Evolutionary conservation across 2,888 invertebrate species (phyloP).

Genomic region (Diarsia mendica): DNA sequence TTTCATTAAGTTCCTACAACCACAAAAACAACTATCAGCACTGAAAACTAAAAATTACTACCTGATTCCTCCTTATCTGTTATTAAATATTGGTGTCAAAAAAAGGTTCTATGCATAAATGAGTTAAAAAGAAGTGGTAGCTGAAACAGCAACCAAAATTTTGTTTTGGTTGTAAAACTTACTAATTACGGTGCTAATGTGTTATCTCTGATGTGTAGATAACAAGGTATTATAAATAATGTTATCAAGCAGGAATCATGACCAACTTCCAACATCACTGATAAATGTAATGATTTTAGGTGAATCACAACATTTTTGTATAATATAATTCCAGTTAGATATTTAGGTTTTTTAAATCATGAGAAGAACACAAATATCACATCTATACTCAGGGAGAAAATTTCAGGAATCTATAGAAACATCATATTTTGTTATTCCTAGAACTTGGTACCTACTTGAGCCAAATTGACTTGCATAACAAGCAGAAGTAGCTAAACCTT

Average conservation of each 20-base stretch:
- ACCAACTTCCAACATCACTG: slow-evolving; percentile 38
- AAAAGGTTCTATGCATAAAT: no score
- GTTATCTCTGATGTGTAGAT: slow-evolving; percentile 52
- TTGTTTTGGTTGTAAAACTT: neutral
- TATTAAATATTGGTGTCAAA: no score
- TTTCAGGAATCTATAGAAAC: neutral
- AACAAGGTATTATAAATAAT: slow-evolving; percentile 39
- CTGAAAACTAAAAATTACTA: no score
- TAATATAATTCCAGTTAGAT: neutral
- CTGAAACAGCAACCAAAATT: neutral
- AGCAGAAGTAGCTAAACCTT: neutral
- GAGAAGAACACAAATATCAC: slow-evolving; percentile 7
- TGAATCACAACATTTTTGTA: slow-evolving; percentile 20
- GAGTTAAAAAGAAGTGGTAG: neutral
- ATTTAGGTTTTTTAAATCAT: neutral
- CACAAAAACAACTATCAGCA: no score
- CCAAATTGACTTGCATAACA: neutral
- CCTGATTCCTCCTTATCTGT: no score
- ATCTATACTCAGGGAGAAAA: neutral
- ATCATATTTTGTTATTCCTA: slow-evolving; percentile 6
- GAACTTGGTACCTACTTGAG: neutral
- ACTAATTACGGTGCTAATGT: slow-evolving; percentile 39
- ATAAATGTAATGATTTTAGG: slow-evolving; percentile 28
- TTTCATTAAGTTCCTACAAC: no score
- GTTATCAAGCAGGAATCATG: slow-evolving; percentile 58